Evolutionary conservation across 2,888 invertebrate species (phyloP).

Genomic region (Agrenia bidenticulata): DNA sequence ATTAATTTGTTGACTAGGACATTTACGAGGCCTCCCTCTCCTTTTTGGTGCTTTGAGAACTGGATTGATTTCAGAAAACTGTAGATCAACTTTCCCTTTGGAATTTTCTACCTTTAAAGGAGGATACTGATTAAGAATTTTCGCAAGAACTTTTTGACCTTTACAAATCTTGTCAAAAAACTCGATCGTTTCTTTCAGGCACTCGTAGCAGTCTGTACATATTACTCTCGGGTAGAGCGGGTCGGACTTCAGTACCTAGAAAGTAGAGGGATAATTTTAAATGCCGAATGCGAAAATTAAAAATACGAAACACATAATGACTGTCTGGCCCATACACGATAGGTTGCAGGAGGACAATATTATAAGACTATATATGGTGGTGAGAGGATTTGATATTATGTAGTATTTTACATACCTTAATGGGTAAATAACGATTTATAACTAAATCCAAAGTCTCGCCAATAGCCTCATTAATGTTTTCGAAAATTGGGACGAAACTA

Average conservation of each 20-base stretch:
- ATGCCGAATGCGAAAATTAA: too few relatives aligned
- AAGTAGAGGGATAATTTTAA: too few relatives aligned
- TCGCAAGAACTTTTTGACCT: slow-evolving; percentile 62
- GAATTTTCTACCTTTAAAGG: not conserved
- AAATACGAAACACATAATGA: too few relatives aligned
- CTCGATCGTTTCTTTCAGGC: slow-evolving; percentile 71
- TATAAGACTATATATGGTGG: not conserved
- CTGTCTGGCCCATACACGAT: too few relatives aligned
- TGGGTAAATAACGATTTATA: slow-evolving; percentile 72
- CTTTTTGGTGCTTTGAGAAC: slow-evolving; percentile 27
- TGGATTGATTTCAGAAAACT: slow-evolving; percentile 31
- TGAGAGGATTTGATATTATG: too few relatives aligned
- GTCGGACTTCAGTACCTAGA: slow-evolving; percentile 66
- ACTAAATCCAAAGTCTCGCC: slow-evolving; percentile 53
- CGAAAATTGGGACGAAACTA: slow-evolving; percentile 25
- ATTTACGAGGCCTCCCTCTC: slow-evolving; percentile 44
- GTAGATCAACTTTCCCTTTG: not conserved
- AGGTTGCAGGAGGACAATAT: slow-evolving; percentile 22
- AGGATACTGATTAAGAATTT: slow-evolving; percentile 25
- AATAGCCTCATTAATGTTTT: not conserved
- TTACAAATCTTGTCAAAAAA: slow-evolving; percentile 71
- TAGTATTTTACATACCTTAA: slow-evolving; percentile 66
- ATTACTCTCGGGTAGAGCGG: slow-evolving; percentile 70
- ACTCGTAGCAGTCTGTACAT: slow-evolving; percentile 75
- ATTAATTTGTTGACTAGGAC: slow-evolving; percentile 20